These are phyloP conservation scores for Emydoidea blandingii DNA, from an alignment of 2,797 vertebrate species.

Conservation along the genomic window DNA sequence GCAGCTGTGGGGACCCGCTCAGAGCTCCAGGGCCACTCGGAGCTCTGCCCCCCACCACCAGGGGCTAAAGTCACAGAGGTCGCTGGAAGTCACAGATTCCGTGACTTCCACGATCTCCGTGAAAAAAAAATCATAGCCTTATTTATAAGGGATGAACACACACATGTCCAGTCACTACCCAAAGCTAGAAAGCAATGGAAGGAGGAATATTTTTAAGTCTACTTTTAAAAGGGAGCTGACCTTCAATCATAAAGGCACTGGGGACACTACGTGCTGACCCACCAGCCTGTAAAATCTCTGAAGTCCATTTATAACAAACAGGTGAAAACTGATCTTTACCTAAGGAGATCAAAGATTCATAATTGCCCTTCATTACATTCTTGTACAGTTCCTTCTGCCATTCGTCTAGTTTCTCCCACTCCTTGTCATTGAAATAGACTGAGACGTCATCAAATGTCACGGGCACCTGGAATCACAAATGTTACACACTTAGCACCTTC, in stretches of 20 bases:
- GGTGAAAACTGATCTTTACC: conserved; percentile 61
- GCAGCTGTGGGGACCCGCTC: too few relatives aligned
- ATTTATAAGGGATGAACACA: fast-evolving
- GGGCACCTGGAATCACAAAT: conserved; percentile 77
- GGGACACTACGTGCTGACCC: background rate
- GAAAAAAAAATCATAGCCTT: too few relatives aligned
- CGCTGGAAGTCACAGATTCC: too few relatives aligned
- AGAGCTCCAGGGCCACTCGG: too few relatives aligned
- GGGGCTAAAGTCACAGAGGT: too few relatives aligned
- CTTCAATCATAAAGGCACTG: background rate
- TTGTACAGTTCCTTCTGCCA: conserved; percentile 87
- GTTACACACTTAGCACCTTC: fast-evolving
- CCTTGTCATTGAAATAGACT: conserved; percentile 83
- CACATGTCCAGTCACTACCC: background rate
- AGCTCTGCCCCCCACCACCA: too few relatives aligned
- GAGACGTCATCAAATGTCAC: conserved; percentile 84
- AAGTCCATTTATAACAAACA: fast-evolving
- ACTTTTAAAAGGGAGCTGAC: background rate
- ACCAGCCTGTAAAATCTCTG: background rate
- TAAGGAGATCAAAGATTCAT: conserved; percentile 83
- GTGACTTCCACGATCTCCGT: too few relatives aligned
- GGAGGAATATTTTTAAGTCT: background rate
- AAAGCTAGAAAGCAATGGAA: background rate
- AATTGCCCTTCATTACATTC: conserved; percentile 84
- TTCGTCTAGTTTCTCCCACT: conserved; percentile 84